These are phyloP conservation scores for Alloscopus bannaensis DNA, from an alignment of 2,888 invertebrate genomes.

Conservation along the genomic window DNA sequence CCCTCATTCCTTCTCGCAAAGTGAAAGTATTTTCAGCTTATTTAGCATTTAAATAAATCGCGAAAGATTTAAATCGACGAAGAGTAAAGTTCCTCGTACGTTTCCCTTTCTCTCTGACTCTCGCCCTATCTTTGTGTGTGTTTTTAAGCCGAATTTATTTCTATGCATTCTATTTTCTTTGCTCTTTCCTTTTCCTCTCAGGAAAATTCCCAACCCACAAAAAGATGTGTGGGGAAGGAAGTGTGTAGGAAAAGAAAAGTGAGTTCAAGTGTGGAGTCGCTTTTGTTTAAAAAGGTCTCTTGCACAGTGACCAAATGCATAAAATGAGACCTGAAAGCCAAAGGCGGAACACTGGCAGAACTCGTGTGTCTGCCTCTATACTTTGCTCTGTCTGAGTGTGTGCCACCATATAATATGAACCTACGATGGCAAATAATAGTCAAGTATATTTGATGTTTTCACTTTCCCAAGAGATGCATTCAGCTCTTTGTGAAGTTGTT, in stretches of 20 bases:
- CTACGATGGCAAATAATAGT: too few relatives aligned
- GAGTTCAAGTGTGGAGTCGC: conserved; percentile 20
- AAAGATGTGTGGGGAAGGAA: conserved; percentile 1
- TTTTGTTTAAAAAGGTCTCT: not conserved
- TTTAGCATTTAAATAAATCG: conserved; percentile 66
- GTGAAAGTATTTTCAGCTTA: conserved; percentile 62
- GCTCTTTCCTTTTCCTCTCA: not conserved
- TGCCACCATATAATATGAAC: not conserved
- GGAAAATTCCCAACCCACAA: conserved; percentile 39
- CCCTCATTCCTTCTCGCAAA: conserved; percentile 24
- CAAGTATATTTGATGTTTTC: conserved; percentile 13
- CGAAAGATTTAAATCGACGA: conserved; percentile 54
- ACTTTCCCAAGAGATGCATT: conserved; percentile 48
- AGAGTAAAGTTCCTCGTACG: conserved; percentile 36
- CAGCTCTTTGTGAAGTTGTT: conserved; percentile 19
- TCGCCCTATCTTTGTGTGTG: conserved; percentile 1
- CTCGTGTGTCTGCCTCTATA: not conserved
- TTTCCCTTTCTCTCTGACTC: conserved; percentile 9
- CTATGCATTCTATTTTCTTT: conserved; percentile 35
- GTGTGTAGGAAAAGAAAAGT: conserved; percentile 2
- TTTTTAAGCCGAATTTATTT: conserved; percentile 51
- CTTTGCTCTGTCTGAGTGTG: not conserved
- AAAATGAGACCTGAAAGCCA: conserved; percentile 19
- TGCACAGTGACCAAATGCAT: conserved; percentile 39
- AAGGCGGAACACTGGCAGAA: conserved; percentile 3